Evolutionary conservation across 2,113 vertebrate genomes (phyloP).

Genomic region (Chloropsis hardwickii): DNA sequence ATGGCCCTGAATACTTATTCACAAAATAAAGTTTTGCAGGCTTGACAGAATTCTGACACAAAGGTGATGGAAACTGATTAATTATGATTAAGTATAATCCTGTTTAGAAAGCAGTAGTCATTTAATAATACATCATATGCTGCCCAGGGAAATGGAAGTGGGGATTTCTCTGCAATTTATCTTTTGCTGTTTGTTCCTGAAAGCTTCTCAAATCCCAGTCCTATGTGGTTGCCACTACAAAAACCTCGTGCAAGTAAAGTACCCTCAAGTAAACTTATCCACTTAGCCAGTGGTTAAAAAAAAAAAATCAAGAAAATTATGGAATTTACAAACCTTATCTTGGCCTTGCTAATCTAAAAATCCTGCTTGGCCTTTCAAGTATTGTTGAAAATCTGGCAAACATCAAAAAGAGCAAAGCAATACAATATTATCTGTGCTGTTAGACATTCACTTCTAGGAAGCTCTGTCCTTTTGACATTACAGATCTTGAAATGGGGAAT

Average conservation of each 20-base stretch:
- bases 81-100: background rate
- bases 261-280: background rate
- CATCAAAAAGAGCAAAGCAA: constrained; percentile 8
- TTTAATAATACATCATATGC: background rate
- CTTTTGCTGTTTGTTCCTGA: background rate
- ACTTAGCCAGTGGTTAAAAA: background rate
- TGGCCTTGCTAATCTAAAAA: background rate
- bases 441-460: constrained; percentile 22
- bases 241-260: background rate
- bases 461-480: constrained; percentile 34
- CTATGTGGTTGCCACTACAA: background rate
- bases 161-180: background rate
- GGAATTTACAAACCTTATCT: constrained; percentile 31
- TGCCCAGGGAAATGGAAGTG: background rate
- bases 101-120: background rate
- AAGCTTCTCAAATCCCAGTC: background rate
- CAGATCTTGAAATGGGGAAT: background rate
- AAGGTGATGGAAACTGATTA: background rate
- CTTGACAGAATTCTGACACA: background rate
- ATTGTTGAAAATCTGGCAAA: constrained; percentile 29
- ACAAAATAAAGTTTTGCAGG: background rate
- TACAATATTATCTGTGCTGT: background rate
- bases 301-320: background rate
- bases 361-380: constrained; percentile 1
- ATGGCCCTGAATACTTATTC: background rate